phyloP scores from a whole-genome alignment of 2,888 invertebrate species.

The Sceliomorpha sp. region DNA sequence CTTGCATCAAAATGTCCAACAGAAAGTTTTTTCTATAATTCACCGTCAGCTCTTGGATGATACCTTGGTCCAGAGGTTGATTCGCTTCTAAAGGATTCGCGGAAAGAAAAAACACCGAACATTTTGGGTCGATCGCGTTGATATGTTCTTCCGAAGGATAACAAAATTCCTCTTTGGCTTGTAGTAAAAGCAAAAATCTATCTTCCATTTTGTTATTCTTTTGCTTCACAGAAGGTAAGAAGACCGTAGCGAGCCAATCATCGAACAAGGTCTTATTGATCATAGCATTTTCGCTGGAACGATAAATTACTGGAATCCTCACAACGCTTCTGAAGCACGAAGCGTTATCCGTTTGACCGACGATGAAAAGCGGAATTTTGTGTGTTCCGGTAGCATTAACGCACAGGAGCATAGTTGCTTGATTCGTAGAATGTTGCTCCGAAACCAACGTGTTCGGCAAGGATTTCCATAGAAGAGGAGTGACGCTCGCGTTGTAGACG shows the following conservation, averaged over 20 bases:
- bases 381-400: conserved; percentile 61
- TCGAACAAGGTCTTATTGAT: conserved; percentile 57
- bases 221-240: conserved; percentile 44
- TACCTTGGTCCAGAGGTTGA: conserved; percentile 31
- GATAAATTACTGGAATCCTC: conserved; percentile 45
- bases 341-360: conserved; percentile 62
- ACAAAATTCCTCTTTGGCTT: conserved; percentile 11
- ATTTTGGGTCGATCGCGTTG: conserved; percentile 4
- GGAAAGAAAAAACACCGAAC: conserved; percentile 12
- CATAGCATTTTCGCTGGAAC: conserved; percentile 54
- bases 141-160: conserved; percentile 14
- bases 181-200: conserved; percentile 7
- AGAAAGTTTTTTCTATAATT: conserved; percentile 23
- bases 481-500: conserved; percentile 57
- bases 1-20: conserved; percentile 4
- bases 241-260: conserved; percentile 50
- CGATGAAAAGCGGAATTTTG: conserved; percentile 60
- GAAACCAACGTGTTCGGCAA: conserved; percentile 43
- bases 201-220: not conserved
- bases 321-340: conserved; percentile 56
- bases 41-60: conserved; percentile 23
- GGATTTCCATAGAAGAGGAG: conserved; percentile 51
- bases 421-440: conserved; percentile 53
- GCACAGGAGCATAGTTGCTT: conserved; percentile 60
- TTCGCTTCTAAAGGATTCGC: conserved; percentile 11